Conservation (phyloP, 2,113 vertebrate species). For the Rhombomys opimus region DNA sequence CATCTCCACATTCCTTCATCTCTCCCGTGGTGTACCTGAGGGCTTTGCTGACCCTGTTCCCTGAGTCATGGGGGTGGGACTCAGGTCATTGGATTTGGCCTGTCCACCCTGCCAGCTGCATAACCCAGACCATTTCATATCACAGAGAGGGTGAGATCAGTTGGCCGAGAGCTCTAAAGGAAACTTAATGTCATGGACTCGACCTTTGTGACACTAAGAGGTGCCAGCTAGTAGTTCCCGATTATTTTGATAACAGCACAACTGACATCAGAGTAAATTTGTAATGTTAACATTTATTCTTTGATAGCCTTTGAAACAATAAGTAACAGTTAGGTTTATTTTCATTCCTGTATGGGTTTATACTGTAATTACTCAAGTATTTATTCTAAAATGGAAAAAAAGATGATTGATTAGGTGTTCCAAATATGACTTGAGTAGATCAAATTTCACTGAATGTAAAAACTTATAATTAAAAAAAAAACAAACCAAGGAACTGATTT, state of each 20-base stretch:
- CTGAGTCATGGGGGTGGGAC: too few relatives aligned
- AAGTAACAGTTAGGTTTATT: neutral
- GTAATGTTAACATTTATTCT: neutral
- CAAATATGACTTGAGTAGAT: neutral
- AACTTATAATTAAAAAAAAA: neutral
- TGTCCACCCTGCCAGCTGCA: neutral
- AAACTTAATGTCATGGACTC: neutral
- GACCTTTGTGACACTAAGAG: neutral
- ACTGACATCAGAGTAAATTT: neutral
- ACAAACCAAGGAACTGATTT: neutral
- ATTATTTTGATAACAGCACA: neutral
- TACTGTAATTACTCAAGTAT: neutral
- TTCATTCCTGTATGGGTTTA: neutral
- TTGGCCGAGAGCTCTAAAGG: neutral
- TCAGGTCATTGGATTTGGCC: too few relatives aligned
- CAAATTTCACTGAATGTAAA: neutral
- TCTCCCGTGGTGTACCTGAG: too few relatives aligned
- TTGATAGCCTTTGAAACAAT: neutral
- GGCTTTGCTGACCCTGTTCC: too few relatives aligned
- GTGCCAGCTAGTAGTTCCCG: neutral
- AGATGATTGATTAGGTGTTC: neutral
- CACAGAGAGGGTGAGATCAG: neutral
- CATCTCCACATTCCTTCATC: too few relatives aligned
- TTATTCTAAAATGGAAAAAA: neutral
- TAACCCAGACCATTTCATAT: too few relatives aligned